phyloP scores from a whole-genome alignment of 2,113 vertebrate genomes.

The Syngnathus floridae region DNA sequence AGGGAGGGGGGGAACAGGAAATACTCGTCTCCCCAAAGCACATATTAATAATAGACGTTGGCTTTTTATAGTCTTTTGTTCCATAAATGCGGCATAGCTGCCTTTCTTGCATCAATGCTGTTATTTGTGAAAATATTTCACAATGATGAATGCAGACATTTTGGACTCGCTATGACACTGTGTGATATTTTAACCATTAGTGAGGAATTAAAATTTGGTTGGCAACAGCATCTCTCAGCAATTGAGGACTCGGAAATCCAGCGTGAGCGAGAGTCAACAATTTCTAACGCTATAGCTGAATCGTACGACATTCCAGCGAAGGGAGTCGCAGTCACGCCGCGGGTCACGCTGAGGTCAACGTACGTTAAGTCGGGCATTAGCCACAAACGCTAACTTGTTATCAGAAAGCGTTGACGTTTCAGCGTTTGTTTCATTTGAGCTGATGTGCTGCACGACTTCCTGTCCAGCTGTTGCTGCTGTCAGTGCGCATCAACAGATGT shows the following conservation, averaged over 20 bases:
- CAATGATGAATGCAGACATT: no score
- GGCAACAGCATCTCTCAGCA: neutral
- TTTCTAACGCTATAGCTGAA: neutral
- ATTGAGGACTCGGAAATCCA: neutral
- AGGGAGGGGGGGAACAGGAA: constrained; percentile 59
- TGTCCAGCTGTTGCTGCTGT: constrained; percentile 63
- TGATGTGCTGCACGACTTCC: constrained; percentile 34
- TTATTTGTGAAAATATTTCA: no score
- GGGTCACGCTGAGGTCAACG: neutral
- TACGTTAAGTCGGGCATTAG: neutral
- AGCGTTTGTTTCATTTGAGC: neutral
- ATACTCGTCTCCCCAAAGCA: constrained; percentile 49
- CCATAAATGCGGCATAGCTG: constrained; percentile 2
- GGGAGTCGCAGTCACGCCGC: neutral
- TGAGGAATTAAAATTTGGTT: no score
- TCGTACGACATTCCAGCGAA: neutral
- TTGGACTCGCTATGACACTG: no score
- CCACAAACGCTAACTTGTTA: neutral
- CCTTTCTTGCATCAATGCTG: neutral
- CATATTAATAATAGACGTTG: constrained; percentile 3
- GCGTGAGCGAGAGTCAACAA: neutral
- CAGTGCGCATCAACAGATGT: constrained; percentile 47
- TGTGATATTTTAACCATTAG: no score
- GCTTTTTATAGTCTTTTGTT: constrained; percentile 8
- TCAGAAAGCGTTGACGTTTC: neutral